These are phyloP conservation scores for Panulirus ornatus DNA, from an alignment of 1,140 invertebrate species.

Conservation along the genomic window DNA sequence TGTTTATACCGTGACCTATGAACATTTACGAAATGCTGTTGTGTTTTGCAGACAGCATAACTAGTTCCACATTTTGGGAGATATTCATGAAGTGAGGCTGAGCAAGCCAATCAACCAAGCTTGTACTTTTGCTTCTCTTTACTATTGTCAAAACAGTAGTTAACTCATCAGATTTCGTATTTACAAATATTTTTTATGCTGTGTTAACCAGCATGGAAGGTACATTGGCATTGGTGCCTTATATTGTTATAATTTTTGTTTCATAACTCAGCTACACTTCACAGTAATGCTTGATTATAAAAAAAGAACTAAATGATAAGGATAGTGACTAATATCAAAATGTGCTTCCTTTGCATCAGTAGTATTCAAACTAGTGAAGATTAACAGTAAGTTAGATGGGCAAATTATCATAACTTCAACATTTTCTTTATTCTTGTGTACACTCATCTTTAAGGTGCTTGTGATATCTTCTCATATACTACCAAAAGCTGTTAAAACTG, in stretches of 20 bases:
- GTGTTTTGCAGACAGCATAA: background rate
- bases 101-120: background rate
- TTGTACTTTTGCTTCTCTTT: no score
- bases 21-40: background rate
- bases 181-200: no score
- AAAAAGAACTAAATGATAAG: background rate
- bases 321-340: constrained; percentile 2
- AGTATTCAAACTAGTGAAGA: background rate
- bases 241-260: no score
- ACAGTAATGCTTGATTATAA: background rate
- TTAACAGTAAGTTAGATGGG: constrained; percentile 6
- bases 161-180: no score
- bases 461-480: background rate
- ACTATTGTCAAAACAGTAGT: no score
- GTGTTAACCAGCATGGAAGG: no score
- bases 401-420: background rate
- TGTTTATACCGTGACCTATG: background rate
- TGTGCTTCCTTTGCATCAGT: constrained; percentile 2
- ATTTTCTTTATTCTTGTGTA: background rate
- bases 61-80: background rate
- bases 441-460: background rate
- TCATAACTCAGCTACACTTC: background rate
- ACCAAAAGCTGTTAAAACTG: background rate
- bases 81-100: background rate
- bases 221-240: no score